Evolutionary conservation across 2,797 vertebrate species (phyloP), one percentile per base, ranked within the genome.

Genomic region (Leuciscus waleckii): DNA sequence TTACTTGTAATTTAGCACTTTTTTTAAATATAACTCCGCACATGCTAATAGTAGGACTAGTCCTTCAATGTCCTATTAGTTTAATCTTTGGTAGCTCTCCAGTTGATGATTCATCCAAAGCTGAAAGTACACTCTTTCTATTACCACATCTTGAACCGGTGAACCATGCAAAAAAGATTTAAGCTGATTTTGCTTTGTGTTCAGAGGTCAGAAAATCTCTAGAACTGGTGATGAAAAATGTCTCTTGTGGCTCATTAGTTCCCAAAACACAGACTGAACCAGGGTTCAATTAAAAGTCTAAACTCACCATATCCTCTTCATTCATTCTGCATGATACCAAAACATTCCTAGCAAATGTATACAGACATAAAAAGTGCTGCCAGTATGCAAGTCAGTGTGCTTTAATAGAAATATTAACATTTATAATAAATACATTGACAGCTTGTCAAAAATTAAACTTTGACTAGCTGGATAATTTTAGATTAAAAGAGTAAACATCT

Each of bases 391-490:
- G 88, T 91, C 85, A 81, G 88, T 92, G 32, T 69, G 81, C 63
- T 91, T 92, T 90, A 90, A 92, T 92, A 93, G 21, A 92, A 93
- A 92, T 56, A 90, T 90, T 82, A 89, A 89, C 88, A 91, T 86
- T 86, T 89, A 83, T 88, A 86, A 91, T 88, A 87, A 65, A 90
- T 91, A 91, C 82, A 85, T 56, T 73, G 71, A 84, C 68, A 81
- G 81, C 84, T 82, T 70, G 82, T 90, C 85, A 79, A 81, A 89
- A 89, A 90, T 80, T 46, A 88, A 43, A 85, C 86, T 86, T 61
- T 81, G 82, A 37, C 79, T 85, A 77, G 37, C 69, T 88, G 85
- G 87, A 89, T 89, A 73, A 81, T 82, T 92, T 87, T 68, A n/a
- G 81, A 92, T 87, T 88, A 88, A 90, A 92, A 90, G 41, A 76